Evolutionary conservation across 1,140 invertebrate species (phyloP), one percentile per base, ranked within the genome.

Genomic region (Sycobia sp.): DNA sequence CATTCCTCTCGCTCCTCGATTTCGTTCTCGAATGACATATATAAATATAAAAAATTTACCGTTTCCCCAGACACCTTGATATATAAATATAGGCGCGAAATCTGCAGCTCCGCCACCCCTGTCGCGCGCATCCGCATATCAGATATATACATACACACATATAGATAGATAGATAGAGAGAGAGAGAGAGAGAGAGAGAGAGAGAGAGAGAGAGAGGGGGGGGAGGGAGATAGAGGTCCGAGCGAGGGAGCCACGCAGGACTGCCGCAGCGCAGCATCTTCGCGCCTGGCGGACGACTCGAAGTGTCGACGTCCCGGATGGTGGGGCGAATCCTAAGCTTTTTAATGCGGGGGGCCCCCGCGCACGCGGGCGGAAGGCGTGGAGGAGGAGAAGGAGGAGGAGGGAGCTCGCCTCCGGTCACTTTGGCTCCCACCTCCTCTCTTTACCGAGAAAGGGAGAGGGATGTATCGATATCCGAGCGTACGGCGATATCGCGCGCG

Each of bases 391-490:
- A n/a, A n/a, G n/a, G n/a, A n/a, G n/a, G n/a, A n/a, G n/a, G n/a
- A n/a, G n/a, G n/a, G n/a, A n/a, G n/a, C n/a, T n/a, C n/a, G n/a
- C n/a, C 8, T 32, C n/a, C 22, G 29, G 36, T 32, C 57, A 39
- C 47, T 60, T 29, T 23, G 18, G 25, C 16, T 18, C 22, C 25
- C 49, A 16, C 16, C 4, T 14, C 8, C 25, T 1, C 34, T n/a
- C n/a, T n/a, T n/a, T n/a, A n/a, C n/a, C n/a, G n/a, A n/a, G n/a
- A n/a, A n/a, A 32, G 51, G 44, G 36, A 44, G 38, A 55, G 16
- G 70, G 65, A 73, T 72, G 73, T 78, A 80, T 80, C 77, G 76
- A 80, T 81, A 80, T 77, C 77, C 76, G 72, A 70, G 72, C 74
- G 73, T 74, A 75, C 50, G 29, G n/a, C n/a, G 76, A 77, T 81